Evolutionary conservation across 2,113 vertebrate species (phyloP).

Genomic region (Paradisaea rubra): DNA sequence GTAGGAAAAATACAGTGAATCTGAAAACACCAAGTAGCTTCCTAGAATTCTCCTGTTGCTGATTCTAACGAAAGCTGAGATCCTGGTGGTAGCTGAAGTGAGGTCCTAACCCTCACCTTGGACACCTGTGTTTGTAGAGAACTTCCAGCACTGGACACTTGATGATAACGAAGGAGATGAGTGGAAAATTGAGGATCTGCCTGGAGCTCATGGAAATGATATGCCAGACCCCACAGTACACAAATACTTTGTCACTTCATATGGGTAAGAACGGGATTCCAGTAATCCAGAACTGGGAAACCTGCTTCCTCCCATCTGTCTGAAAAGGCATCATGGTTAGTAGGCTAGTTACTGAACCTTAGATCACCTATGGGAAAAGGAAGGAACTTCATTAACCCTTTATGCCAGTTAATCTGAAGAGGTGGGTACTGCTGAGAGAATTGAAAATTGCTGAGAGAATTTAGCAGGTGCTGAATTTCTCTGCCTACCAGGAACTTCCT

Average conservation of each 20-base stretch:
- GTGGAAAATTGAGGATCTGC: conserved; percentile 72
- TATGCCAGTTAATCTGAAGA: neutral
- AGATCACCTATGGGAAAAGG: neutral
- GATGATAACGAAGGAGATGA: conserved; percentile 56
- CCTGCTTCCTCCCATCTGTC: neutral
- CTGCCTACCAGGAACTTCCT: neutral
- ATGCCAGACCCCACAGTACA: conserved; percentile 50
- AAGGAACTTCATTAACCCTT: neutral
- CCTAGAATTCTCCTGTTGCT: neutral
- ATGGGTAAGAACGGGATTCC: conserved; percentile 62
- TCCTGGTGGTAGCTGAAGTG: neutral
- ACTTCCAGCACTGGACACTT: conserved; percentile 69
- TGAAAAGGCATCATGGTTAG: neutral
- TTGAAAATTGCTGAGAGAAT: neutral
- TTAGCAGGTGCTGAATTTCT: neutral
- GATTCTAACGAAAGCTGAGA: neutral
- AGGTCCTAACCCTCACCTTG: neutral
- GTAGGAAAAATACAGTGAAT: neutral
- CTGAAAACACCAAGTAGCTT: neutral
- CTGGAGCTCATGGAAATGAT: conserved; percentile 49
- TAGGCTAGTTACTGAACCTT: neutral
- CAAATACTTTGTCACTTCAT: conserved; percentile 80
- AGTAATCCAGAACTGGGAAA: neutral
- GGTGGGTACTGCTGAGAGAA: neutral
- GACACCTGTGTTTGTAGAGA: conserved; percentile 45